A percentile compares a stretch with the other conserved stretches of the same genome.
phyloP scores from a whole-genome alignment of 2,113 vertebrate genomes.

The Callipepla squamata region DNA sequence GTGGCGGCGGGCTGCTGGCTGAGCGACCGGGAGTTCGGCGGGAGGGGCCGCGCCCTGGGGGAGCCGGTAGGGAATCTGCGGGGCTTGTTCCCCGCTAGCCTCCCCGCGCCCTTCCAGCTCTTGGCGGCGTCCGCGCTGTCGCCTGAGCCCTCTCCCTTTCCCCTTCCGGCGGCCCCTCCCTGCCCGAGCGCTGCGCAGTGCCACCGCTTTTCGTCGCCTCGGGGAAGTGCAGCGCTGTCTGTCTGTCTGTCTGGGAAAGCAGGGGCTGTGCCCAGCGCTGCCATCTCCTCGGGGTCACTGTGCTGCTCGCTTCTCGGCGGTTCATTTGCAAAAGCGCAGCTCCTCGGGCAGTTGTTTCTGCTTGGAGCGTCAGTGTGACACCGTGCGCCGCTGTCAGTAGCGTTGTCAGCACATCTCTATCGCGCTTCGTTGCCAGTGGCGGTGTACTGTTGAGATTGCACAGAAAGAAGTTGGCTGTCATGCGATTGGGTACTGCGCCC shows the following conservation, averaged over 20 bases:
- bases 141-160: not conserved
- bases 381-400: not conserved
- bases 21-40: not conserved
- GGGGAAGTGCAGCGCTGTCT: too few species aligned
- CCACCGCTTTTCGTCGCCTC: not conserved
- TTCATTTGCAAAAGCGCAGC: not conserved
- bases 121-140: not conserved
- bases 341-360: not conserved
- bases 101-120: not conserved
- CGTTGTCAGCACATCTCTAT: not conserved
- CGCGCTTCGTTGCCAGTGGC: not conserved
- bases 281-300: not conserved
- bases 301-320: not conserved
- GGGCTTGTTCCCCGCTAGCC: not conserved
- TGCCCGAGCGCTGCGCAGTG: too few species aligned
- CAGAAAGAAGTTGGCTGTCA: not conserved
- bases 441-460: not conserved
- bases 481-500: not conserved
- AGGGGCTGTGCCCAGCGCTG: not conserved
- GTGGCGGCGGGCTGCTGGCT: not conserved
- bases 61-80: too few species aligned
- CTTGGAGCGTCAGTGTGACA: not conserved
- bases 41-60: not conserved
- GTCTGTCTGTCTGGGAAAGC: too few species aligned
- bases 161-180: too few species aligned